Base-by-base conservation (phyloP, 2,888 invertebrate species). In the Physocephala rufipes region DNA sequence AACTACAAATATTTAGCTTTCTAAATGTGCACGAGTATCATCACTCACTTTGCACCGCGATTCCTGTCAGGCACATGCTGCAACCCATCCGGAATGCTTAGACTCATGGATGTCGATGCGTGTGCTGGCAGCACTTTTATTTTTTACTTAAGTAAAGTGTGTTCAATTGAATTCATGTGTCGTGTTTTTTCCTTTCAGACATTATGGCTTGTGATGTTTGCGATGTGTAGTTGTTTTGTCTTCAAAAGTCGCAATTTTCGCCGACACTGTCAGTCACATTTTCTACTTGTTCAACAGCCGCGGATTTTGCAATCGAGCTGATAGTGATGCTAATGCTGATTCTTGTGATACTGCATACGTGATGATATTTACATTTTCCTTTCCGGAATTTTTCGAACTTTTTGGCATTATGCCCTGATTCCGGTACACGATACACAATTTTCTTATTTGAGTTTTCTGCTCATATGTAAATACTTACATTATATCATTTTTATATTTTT, bases 351-450 rank as follows among this genome's bases (percentile, higher is more conserved):
- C 36, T n/a, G n/a, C n/a, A 7, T 36, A 36, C 4, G 9, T 4
- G 1, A 21, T 9, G 21, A 4, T 53, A 2, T 21, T 21, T 12
- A 21, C 3, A 2, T n/a, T n/a, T 53, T 53, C 24, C 12, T 53
- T 72, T 66, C 51, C 36, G 49, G 58, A n/a, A 64, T 53, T 51
- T n/a, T 26, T 28, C 53, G 45, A 55, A 66, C 16, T 55, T 55
- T 58, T 71, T 71, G 70, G 70, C 70, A 65, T n/a, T 13, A 30
- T 71, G 70, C 70, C 70, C 65, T 59, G 47, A 59, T 30, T 55
- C 45, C 59, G 19, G 47, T 28, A 58, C 49, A 24, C 36, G 58
- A 58, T 58, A 58, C 58, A 24, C 15, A 19, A 21, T 21, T 53
- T 53, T 26, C 58, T 58, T 58, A 58, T 58, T 58, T 24, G 58